Conservation (phyloP, 2,113 vertebrate species). For the Heterotilapia buettikoferi region DNA sequence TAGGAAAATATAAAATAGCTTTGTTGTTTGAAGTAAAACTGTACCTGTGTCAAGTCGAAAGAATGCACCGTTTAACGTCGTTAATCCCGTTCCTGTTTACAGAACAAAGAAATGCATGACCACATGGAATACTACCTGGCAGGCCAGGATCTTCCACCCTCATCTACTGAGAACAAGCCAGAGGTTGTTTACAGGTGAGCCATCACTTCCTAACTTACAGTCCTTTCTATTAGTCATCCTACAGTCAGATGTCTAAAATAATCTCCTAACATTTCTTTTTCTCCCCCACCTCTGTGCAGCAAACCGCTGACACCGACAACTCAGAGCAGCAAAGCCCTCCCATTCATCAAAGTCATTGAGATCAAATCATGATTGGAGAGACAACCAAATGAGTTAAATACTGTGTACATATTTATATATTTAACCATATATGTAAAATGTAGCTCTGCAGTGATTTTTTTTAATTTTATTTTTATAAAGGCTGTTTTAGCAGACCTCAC, state of each 20-base stretch:
- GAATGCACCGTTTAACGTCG: neutral
- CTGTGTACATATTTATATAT: constrained; percentile 34
- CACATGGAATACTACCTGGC: constrained; percentile 80
- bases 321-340: constrained; percentile 72
- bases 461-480: neutral
- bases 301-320: constrained; percentile 67
- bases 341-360: constrained; percentile 87
- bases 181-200: constrained; percentile 78
- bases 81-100: neutral
- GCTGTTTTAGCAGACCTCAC: neutral
- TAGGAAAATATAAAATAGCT: neutral
- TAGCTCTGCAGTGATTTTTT: neutral
- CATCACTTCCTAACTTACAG: neutral
- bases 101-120: constrained; percentile 90
- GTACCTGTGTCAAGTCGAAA: neutral
- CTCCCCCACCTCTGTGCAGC: constrained; percentile 47
- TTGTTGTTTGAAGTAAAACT: neutral
- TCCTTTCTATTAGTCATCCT: neutral
- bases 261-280: neutral
- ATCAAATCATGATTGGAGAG: constrained; percentile 65
- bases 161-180: constrained; percentile 64
- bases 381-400: neutral
- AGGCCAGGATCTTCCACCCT: constrained; percentile 56
- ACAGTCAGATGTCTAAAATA: neutral
- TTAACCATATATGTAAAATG: neutral